These are phyloP conservation scores for Allobates femoralis DNA, from an alignment of 2,797 vertebrate genomes.

Conservation along the genomic window DNA sequence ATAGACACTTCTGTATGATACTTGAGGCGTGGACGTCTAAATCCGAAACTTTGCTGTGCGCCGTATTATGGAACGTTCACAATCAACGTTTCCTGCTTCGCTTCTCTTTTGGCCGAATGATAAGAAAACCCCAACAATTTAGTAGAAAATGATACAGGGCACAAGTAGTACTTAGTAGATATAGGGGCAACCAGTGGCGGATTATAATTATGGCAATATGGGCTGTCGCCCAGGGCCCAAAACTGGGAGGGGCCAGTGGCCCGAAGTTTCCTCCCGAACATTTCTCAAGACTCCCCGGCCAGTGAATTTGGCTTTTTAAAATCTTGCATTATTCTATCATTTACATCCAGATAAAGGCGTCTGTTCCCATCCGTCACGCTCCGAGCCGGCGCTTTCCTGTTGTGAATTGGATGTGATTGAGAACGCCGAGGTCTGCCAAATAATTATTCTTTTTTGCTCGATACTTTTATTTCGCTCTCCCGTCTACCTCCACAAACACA, in stretches of 20 bases:
- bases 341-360: background rate
- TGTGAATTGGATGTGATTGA: constrained; percentile 28
- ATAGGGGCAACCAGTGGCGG: too few species aligned
- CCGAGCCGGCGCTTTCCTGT: background rate
- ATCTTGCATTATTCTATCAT: background rate
- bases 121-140: background rate
- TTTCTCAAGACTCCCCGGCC: background rate
- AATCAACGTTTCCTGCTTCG: background rate
- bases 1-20: too few species aligned
- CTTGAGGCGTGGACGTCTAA: too few species aligned
- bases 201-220: too few species aligned
- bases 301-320: background rate
- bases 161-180: too few species aligned
- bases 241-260: too few species aligned
- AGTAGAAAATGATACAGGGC: too few species aligned
- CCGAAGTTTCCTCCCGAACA: background rate
- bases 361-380: background rate
- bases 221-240: too few species aligned
- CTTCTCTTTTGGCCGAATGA: background rate
- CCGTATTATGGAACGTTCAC: too few species aligned
- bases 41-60: too few species aligned
- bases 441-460: background rate
- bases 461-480: constrained; percentile 9
- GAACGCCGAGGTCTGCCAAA: background rate
- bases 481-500: constrained; percentile 4